Base-by-base conservation (phyloP, 2,888 invertebrate genomes). In the Stenoptilia bipunctidactyla region DNA sequence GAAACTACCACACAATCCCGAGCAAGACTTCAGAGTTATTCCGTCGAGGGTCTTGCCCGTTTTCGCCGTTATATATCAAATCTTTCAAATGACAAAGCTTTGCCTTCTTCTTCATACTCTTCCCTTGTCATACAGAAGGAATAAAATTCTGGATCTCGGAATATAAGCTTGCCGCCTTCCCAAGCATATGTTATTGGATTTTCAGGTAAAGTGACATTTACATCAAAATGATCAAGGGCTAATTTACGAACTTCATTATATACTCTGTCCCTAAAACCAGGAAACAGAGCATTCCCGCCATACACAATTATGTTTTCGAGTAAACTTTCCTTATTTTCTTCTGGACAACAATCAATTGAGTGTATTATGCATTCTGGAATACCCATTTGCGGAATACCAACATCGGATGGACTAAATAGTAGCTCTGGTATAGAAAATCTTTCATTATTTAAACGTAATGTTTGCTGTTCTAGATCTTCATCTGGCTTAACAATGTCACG, bases 371-470 rank as follows among this genome's bases (percentile, higher is more conserved):
- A 92, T 82, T 98, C 97, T 0, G 94, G 88, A 44, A 99, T 90
- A 0, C 99, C 99, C 90, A 96, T 95, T 72, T 88, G 90, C 40
- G 90, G 88, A 45, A 99, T 92, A 0, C 96, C 97, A 27, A 98
- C 92, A 66, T 98, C 97, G 1, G 94, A 93, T 0, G 99, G 99
- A 61, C 92, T 89, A 63, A 99, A 98, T 2, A 99, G 73, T 1
- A 98, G 82, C 75, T 99, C 99, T 0, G 99, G 98, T 36, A 98
- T 92, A 0, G 93, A 87, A 66, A 99, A 98, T 37, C 98, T 79
- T 74, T 99, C 99, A 58, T 96, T 97, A 70, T 93, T 96, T 54
- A 99, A 77, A 33, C 92, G 79, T 30, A 99, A 85, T 13, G 92
- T 89, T 85, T 97, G 93, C 52, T 89, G 88, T 50, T 90, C 89